Base-by-base conservation (phyloP, 30 jellyfish, hydroid and myxozoan species). In the Nemopilema nomurai region DNA sequence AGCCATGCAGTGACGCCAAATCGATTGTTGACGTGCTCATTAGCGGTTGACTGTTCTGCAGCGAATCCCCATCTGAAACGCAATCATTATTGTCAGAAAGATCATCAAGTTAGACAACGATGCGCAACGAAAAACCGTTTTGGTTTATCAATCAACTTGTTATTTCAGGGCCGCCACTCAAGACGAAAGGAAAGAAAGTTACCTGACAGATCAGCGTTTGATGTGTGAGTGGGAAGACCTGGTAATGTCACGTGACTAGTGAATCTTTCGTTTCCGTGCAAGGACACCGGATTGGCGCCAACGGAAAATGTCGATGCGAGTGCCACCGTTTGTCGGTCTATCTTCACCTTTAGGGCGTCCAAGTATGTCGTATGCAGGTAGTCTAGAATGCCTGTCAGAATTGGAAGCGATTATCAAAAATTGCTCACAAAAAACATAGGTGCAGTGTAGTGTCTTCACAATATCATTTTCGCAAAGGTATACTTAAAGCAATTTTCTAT, bases 311-410 rank as follows among this genome's bases (percentile, higher is more conserved):
- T 84, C 0, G 93, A 84, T 41, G 93, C 93, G 69, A 84, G 68
- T 49, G 91, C 91, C 1, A 82, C 96, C 0, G 88, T 77, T 51
- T 89, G 96, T 0, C 96, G 84, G 76, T 89, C 96, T 49, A 89
- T 76, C 69, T 81, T 80, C 29, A 89, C 86, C 33, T 77, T 62
- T 19, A 81, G 71, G 65, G 86, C 82, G 67, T 91, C 96, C 22
- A 91, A 53, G 68, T 91, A 86, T 0, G 87, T 81, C 67, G 98
- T 91, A 9, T 86, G 96, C 41, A 91, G 52, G 70, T 72, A 85
- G 21, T 83, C 85, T 80, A 91, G 24, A 22, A 91, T 69, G 21
- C 73, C 97, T 91, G 90, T 22, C 25, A 52, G 41, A 30, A 31
- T 18, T 74, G 28, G 19, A 51, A 51, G 67, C 19, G 17, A 13